These are phyloP conservation scores for Vultur gryphus DNA, from an alignment of 2,797 vertebrate species.

Conservation along the genomic window DNA sequence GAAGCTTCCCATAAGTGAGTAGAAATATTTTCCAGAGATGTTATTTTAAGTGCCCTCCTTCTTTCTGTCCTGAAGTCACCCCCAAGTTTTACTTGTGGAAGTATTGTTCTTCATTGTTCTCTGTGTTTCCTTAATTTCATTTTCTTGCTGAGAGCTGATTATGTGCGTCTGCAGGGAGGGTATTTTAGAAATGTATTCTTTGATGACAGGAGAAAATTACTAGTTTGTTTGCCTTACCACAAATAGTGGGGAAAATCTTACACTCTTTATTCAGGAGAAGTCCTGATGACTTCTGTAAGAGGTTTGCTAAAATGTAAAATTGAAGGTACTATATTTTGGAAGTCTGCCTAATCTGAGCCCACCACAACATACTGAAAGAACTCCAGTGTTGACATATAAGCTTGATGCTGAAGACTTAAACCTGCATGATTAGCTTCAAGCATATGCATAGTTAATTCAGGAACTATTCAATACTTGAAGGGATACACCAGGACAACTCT, in stretches of 20 bases:
- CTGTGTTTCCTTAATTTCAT: background rate
- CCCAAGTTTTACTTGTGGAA: background rate
- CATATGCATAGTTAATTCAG: background rate
- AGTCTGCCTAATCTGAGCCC: background rate
- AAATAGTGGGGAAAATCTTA: background rate
- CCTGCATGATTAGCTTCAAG: background rate
- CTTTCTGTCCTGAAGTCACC: background rate
- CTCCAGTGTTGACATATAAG: background rate
- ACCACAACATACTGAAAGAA: background rate
- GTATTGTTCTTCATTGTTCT: background rate
- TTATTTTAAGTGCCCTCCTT: background rate
- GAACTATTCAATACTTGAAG: background rate
- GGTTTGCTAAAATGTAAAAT: background rate
- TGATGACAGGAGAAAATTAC: background rate
- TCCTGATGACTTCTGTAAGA: background rate
- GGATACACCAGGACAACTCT: background rate
- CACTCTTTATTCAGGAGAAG: background rate
- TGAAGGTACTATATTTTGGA: background rate
- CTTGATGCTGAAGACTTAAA: background rate
- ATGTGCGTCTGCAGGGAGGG: background rate
- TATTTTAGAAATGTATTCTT: background rate
- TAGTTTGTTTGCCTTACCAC: background rate
- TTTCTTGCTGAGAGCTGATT: background rate
- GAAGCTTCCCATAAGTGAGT: background rate
- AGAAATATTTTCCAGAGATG: background rate